Evolutionary conservation across 2,888 invertebrate species (phyloP).

Genomic region (Eilema sororculum): DNA sequence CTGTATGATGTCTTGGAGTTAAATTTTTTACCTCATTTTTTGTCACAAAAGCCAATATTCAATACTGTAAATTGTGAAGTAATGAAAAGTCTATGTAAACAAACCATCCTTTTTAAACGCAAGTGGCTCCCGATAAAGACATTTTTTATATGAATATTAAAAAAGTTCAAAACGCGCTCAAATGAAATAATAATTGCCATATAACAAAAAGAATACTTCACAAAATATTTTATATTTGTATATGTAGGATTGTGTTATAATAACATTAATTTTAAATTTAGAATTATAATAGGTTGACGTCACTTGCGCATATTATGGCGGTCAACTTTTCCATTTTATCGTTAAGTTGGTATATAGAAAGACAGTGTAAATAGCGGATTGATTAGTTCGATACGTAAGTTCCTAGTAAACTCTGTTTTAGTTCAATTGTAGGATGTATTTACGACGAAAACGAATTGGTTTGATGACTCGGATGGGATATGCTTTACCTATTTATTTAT

Average conservation of each 20-base stretch:
- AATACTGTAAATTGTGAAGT: background rate
- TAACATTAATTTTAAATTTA: conserved; percentile 19
- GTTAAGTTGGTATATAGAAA: conserved; percentile 29
- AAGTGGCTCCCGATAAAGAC: conserved; percentile 3
- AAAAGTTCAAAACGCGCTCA: conserved; percentile 34
- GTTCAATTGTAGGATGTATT: conserved; percentile 35
- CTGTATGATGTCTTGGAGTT: background rate
- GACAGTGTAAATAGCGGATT: conserved; percentile 53
- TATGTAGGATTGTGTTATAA: conserved; percentile 27
- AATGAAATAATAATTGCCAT: conserved; percentile 43
- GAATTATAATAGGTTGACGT: conserved; percentile 3
- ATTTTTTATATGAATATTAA: conserved; percentile 8
- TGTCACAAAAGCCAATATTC: background rate
- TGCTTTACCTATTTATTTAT: background rate
- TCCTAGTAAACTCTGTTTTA: conserved; percentile 49
- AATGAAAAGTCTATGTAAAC: background rate
- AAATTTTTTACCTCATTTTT: background rate
- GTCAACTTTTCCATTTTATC: conserved; percentile 33
- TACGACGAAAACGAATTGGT: conserved; percentile 16
- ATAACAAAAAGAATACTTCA: conserved; percentile 33
- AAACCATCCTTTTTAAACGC: background rate
- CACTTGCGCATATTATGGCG: background rate
- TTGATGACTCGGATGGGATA: conserved; percentile 5
- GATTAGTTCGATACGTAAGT: conserved; percentile 44
- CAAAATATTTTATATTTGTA: conserved; percentile 31